Evolutionary conservation across 2,888 invertebrate genomes (phyloP).

Genomic region (Stomorhina lunata): DNA sequence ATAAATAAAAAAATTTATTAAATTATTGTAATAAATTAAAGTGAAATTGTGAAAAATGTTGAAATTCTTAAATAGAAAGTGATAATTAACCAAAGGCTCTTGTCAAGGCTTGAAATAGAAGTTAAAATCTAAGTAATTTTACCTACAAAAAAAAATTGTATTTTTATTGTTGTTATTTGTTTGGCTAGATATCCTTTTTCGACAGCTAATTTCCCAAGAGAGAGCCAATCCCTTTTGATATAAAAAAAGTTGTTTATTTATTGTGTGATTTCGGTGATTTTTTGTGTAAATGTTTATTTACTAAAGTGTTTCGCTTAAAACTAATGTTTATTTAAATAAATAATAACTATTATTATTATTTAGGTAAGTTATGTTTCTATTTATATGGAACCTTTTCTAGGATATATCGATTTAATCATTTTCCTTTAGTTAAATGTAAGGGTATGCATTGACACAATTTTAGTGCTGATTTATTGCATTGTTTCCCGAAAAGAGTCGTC

Average conservation of each 20-base stretch:
- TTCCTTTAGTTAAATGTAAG: too few species aligned
- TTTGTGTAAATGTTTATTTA: neutral
- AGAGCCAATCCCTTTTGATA: conserved; percentile 65
- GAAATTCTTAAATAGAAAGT: neutral
- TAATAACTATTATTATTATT: neutral
- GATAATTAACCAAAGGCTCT: neutral
- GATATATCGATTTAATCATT: too few species aligned
- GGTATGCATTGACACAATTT: too few species aligned
- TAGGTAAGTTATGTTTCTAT: too few species aligned
- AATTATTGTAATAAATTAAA: neutral
- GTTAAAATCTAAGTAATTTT: neutral
- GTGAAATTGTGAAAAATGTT: neutral
- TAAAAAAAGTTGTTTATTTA: conserved; percentile 16
- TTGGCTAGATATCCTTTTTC: conserved; percentile 12
- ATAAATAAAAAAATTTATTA: conserved; percentile 8
- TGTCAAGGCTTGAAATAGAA: neutral
- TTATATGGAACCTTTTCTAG: too few species aligned
- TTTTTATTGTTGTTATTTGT: conserved; percentile 33
- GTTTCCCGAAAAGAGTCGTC: too few species aligned
- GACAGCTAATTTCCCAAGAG: conserved; percentile 25
- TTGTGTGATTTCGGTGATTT: neutral
- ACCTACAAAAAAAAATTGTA: neutral
- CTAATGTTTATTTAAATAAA: neutral
- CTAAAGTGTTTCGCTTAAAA: neutral
- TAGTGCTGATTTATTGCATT: too few species aligned